Percentiles rank a stretch among this genome's conserved stretches.
phyloP scores from a whole-genome alignment of 2,797 vertebrate species.

The Myiothlypis coronata region DNA sequence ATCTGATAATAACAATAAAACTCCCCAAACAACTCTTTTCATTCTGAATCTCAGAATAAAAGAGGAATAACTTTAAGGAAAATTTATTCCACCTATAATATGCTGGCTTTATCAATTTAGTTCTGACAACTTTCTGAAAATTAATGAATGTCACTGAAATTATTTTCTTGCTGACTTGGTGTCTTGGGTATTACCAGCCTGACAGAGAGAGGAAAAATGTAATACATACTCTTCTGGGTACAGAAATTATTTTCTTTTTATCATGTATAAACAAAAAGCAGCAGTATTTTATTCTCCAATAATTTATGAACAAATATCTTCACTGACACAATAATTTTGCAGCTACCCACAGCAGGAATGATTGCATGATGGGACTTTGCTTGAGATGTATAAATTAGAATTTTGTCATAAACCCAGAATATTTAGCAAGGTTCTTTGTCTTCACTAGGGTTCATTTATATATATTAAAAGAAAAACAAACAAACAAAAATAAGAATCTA shows the following conservation, averaged over 20 bases:
- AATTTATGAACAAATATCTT: slow-evolving; percentile 50
- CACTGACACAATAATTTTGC: slow-evolving; percentile 39
- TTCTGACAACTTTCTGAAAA: slow-evolving; percentile 43
- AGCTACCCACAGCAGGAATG: not conserved
- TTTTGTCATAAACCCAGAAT: slow-evolving; percentile 3
- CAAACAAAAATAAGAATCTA: not conserved
- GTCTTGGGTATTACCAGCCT: slow-evolving; percentile 26
- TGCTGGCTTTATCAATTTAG: slow-evolving; percentile 19
- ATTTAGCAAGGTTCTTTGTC: not conserved
- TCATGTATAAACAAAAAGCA: slow-evolving; percentile 57
- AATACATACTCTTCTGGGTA: not conserved
- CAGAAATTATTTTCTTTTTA: slow-evolving; percentile 48
- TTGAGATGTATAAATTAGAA: slow-evolving; percentile 29
- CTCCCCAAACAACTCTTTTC: not conserved
- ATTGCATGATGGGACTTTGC: not conserved
- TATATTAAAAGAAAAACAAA: not conserved
- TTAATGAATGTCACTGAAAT: slow-evolving; percentile 29
- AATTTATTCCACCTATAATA: slow-evolving; percentile 12
- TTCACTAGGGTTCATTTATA: not conserved
- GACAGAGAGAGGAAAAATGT: slow-evolving; percentile 19
- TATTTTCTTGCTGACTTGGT: slow-evolving; percentile 44
- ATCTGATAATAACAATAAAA: not conserved
- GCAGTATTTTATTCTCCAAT: not conserved
- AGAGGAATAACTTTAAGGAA: slow-evolving; percentile 6
- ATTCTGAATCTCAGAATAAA: not conserved